Evolutionary conservation across 2,888 invertebrate species (phyloP).

Genomic region (Caenorhabditis panamensis): DNA sequence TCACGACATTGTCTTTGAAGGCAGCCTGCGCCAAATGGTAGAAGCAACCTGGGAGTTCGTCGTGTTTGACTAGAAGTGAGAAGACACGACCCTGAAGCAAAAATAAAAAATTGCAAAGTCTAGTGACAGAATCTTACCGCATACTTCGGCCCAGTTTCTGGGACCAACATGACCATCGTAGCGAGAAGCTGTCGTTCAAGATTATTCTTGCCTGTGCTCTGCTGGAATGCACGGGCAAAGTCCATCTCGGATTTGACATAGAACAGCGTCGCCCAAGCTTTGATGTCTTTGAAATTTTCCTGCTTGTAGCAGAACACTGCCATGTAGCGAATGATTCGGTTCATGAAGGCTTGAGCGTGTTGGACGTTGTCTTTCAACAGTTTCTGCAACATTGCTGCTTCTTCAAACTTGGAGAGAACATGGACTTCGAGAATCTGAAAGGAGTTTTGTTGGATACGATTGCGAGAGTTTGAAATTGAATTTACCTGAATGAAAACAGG

Average conservation of each 20-base stretch:
- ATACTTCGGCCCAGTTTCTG: background rate
- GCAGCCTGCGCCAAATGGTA: no score
- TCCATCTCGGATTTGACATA: background rate
- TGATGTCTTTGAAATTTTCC: background rate
- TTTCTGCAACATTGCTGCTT: background rate
- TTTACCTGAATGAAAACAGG: no score
- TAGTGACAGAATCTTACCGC: background rate
- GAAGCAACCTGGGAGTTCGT: no score
- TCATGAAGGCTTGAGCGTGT: background rate
- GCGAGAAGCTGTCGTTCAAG: background rate
- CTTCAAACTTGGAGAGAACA: constrained; percentile 23
- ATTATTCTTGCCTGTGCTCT: background rate
- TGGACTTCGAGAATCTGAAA: constrained; percentile 23
- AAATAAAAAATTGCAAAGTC: no score
- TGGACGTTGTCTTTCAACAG: background rate
- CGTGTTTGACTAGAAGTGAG: no score
- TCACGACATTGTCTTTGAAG: no score
- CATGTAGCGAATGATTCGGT: constrained; percentile 13
- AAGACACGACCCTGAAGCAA: no score
- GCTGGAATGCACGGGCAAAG: background rate
- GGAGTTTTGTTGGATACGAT: no score
- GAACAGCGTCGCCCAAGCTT: background rate
- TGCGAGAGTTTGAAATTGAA: no score
- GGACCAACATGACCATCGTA: background rate
- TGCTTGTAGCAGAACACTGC: constrained; percentile 5